These are phyloP conservation scores for Anastatus disparis DNA, from an alignment of 1,140 invertebrate species.

Conservation along the genomic window DNA sequence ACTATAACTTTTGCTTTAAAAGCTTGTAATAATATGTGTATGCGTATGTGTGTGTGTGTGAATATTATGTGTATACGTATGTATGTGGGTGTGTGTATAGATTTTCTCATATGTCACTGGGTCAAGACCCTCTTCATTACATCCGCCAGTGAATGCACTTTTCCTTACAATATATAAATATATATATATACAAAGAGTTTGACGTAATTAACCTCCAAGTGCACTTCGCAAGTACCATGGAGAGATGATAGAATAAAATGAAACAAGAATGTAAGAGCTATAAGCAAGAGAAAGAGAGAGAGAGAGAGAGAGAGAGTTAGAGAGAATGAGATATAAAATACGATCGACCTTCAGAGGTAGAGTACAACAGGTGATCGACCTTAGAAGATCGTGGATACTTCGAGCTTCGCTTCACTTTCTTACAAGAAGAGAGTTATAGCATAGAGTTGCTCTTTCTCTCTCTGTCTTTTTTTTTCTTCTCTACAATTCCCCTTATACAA, in stretches of 20 bases:
- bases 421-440: not conserved
- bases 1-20: too few species aligned
- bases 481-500: too few species aligned
- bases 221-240: too few species aligned
- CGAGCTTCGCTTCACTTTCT: slow-evolving; percentile 13
- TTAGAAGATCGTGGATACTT: not conserved
- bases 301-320: not conserved
- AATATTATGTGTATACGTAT: too few species aligned
- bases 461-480: too few species aligned
- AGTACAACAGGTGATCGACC: slow-evolving; percentile 32
- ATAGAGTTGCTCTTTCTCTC: too few species aligned
- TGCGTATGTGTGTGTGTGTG: too few species aligned
- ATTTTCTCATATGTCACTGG: slow-evolving; percentile 13
- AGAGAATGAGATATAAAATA: slow-evolving; percentile 24
- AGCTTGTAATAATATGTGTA: not conserved
- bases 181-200: too few species aligned
- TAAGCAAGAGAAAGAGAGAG: not conserved
- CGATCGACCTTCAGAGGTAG: slow-evolving; percentile 30
- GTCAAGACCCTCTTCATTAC: slow-evolving; percentile 10
- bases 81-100: not conserved
- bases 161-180: not conserved
- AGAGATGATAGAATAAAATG: too few species aligned
- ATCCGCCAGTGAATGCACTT: not conserved
- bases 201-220: not conserved
- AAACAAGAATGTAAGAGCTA: too few species aligned